phyloP scores from a whole-genome alignment of 2,113 vertebrate species.

The Glaucomys volans region DNA sequence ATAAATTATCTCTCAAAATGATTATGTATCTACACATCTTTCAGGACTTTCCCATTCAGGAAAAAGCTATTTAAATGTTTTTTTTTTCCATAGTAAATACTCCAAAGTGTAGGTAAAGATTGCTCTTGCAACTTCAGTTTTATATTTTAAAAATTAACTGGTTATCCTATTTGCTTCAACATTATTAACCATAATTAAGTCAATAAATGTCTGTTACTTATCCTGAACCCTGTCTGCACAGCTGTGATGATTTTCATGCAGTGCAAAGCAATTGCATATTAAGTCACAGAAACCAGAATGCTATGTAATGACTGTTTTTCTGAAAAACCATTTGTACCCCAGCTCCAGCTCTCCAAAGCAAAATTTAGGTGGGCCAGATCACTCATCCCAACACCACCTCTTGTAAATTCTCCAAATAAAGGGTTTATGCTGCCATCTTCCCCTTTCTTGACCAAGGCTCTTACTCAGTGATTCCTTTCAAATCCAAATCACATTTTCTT shows the following conservation, averaged over 20 bases:
- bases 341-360: background rate
- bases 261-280: background rate
- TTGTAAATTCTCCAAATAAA: background rate
- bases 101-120: background rate
- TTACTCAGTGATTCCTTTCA: background rate
- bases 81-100: background rate
- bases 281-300: background rate
- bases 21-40: background rate
- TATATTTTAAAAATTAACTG: conserved; percentile 45
- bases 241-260: background rate
- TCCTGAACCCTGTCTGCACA: background rate
- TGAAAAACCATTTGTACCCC: background rate
- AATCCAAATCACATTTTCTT: background rate
- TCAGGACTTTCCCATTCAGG: background rate
- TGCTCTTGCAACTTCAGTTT: background rate
- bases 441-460: background rate
- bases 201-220: conserved; percentile 16
- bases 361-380: background rate
- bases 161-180: background rate
- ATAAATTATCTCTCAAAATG: background rate
- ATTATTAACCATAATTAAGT: background rate
- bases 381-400: background rate
- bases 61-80: background rate
- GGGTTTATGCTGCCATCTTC: background rate
- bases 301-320: background rate